These are phyloP conservation scores for Polylopha cassiicola DNA, from an alignment of 2,888 invertebrate genomes.

Conservation along the genomic window DNA sequence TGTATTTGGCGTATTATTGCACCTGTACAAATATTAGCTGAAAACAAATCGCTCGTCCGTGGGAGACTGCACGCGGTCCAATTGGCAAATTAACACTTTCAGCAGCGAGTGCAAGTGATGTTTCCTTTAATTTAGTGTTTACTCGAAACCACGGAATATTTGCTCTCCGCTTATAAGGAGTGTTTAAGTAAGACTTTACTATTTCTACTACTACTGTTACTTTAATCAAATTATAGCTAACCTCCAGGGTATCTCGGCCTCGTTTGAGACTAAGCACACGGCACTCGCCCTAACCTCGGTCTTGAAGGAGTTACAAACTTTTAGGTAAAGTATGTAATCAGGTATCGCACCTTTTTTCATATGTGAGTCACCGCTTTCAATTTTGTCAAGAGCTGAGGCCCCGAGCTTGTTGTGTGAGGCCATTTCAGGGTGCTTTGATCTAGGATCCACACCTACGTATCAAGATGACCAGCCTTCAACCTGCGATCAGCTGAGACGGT, in stretches of 20 bases:
- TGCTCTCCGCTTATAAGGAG: too few relatives aligned
- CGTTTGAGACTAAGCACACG: too few relatives aligned
- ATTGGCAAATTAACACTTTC: conserved; percentile 64
- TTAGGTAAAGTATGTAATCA: too few relatives aligned
- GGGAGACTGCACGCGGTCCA: conserved; percentile 64
- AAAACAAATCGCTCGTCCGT: conserved; percentile 43
- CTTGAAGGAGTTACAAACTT: too few relatives aligned
- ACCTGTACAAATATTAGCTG: conserved; percentile 57
- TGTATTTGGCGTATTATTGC: conserved; percentile 55
- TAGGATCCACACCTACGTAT: conserved; percentile 41
- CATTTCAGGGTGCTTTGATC: conserved; percentile 40
- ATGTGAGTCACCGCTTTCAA: conserved; percentile 17
- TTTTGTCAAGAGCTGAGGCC: conserved; percentile 13
- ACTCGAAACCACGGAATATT: too few relatives aligned
- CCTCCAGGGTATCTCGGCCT: too few relatives aligned
- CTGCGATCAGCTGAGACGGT: conserved; percentile 60
- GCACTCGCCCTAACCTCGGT: too few relatives aligned
- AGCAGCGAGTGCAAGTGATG: conserved; percentile 47
- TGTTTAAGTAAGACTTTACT: too few relatives aligned
- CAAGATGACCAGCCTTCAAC: conserved; percentile 68
- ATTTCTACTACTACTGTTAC: too few relatives aligned
- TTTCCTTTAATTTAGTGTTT: conserved; percentile 34
- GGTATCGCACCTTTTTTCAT: not conserved
- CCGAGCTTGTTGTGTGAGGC: conserved; percentile 35
- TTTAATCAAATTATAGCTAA: too few relatives aligned